Evolutionary conservation across 2,113 vertebrate genomes (phyloP).

Genomic region (Strix uralensis): DNA sequence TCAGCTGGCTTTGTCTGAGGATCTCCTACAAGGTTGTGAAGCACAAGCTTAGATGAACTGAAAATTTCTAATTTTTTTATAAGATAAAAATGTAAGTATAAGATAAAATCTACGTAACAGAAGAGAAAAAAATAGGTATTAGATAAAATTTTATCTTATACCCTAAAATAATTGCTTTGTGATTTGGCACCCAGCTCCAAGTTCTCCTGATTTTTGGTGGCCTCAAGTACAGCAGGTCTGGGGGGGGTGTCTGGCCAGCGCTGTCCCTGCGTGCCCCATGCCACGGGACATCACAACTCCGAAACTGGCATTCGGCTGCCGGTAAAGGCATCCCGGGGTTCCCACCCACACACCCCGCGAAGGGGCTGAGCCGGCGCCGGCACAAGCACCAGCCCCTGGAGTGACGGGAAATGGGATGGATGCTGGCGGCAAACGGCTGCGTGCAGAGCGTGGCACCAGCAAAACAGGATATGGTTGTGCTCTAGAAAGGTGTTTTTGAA

Average conservation of each 20-base stretch:
- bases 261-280: not conserved
- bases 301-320: rapidly evolving
- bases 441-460: rapidly evolving
- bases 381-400: rapidly evolving
- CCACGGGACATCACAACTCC: rapidly evolving
- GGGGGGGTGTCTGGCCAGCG: not conserved
- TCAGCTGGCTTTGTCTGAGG: not conserved
- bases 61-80: rapidly evolving
- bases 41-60: not conserved
- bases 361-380: not conserved
- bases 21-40: not conserved
- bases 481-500: not conserved
- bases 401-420: not conserved
- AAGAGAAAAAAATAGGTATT: not conserved
- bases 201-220: not conserved
- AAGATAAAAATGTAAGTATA: not conserved
- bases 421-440: rapidly evolving
- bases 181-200: not conserved
- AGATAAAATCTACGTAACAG: not conserved
- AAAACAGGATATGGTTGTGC: not conserved
- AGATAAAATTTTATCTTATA: not conserved
- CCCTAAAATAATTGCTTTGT: not conserved
- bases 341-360: not conserved
- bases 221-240: not conserved
- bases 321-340: not conserved